These are phyloP conservation scores for Ophioninae sp. DNA, from an alignment of 2,888 invertebrate species.

Conservation along the genomic window DNA sequence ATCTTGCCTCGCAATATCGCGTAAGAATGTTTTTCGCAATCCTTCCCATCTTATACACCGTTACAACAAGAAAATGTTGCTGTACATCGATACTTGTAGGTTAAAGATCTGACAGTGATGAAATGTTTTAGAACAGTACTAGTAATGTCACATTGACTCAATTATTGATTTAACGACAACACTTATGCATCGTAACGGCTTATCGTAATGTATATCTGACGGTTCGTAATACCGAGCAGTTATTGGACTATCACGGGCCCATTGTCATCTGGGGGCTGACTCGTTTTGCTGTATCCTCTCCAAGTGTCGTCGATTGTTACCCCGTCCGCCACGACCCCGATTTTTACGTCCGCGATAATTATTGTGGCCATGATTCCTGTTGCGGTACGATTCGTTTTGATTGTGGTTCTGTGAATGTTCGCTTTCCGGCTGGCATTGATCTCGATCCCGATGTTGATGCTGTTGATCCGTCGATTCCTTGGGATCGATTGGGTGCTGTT, in stretches of 20 bases:
- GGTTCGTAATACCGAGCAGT: conserved; percentile 65
- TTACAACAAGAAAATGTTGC: conserved; percentile 72
- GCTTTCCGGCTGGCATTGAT: conserved; percentile 61
- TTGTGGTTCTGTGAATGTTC: conserved; percentile 69
- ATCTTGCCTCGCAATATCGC: not conserved
- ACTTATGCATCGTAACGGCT: conserved; percentile 17
- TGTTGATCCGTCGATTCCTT: conserved; percentile 48
- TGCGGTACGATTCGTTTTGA: conserved; percentile 70
- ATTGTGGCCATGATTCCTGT: conserved; percentile 71
- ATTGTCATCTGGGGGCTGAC: conserved; percentile 79
- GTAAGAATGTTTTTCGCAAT: conserved; percentile 6
- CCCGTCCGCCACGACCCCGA: conserved; percentile 69
- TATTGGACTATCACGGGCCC: conserved; percentile 71
- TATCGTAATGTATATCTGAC: conserved; percentile 60
- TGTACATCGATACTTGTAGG: conserved; percentile 74
- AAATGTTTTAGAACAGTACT: conserved; percentile 54
- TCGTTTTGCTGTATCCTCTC: conserved; percentile 75
- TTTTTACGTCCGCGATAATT: conserved; percentile 65
- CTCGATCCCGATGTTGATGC: conserved; percentile 43
- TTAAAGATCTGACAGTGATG: conserved; percentile 67
- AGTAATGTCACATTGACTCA: conserved; percentile 42
- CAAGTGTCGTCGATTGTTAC: conserved; percentile 72
- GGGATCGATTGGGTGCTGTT: conserved; percentile 34
- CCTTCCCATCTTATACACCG: conserved; percentile 70
- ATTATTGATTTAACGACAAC: conserved; percentile 44